A percentile compares a stretch with the other conserved stretches of the same genome.
phyloP scores from a whole-genome alignment of 2,113 vertebrate species.

The Girardinichthys multiradiatus region DNA sequence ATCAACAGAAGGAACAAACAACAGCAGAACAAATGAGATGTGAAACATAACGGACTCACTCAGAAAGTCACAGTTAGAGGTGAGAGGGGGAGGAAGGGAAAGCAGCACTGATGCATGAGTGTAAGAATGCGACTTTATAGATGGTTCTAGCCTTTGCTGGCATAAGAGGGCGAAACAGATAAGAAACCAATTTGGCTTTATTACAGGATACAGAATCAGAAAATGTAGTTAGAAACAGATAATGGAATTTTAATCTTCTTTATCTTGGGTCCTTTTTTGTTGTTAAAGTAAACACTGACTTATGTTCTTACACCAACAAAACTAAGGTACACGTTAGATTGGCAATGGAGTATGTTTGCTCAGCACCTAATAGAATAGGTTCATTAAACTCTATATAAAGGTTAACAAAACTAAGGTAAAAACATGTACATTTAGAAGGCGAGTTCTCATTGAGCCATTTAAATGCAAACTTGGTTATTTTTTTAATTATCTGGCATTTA shows the following conservation, averaged over 20 bases:
- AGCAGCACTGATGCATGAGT: not conserved
- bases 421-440: not conserved
- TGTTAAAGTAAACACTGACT: constrained; percentile 16
- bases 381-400: too few relatives aligned
- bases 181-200: constrained; percentile 34
- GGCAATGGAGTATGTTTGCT: not conserved
- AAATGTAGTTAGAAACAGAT: constrained; percentile 22
- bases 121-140: constrained; percentile 4
- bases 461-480: not conserved
- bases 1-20: constrained; percentile 30
- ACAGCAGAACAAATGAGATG: not conserved
- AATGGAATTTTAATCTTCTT: not conserved
- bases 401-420: not conserved
- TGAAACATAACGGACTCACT: constrained; percentile 9
- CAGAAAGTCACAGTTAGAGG: constrained; percentile 3
- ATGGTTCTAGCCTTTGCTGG: constrained; percentile 19
- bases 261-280: constrained; percentile 1
- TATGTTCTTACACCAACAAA: not conserved
- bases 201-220: constrained; percentile 31
- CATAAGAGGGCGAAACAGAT: constrained; percentile 26
- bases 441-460: not conserved
- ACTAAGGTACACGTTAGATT: not conserved
- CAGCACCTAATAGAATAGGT: too few relatives aligned
- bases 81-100: not conserved
- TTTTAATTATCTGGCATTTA: not conserved